phyloP scores from a whole-genome alignment of 2,113 vertebrate genomes.

The Cololabis saira region DNA sequence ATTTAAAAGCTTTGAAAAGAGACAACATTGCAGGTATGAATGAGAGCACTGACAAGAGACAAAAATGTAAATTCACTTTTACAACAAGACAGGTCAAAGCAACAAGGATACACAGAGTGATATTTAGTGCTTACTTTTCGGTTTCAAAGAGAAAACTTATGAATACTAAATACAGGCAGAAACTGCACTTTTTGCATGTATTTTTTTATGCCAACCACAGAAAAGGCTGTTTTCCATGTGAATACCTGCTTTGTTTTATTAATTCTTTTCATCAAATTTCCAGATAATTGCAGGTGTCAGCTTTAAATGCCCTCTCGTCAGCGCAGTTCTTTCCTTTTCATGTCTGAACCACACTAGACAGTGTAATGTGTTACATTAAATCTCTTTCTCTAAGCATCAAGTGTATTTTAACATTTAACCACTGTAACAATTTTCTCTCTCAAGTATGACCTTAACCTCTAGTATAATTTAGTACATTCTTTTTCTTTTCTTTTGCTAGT shows the following conservation, averaged over 20 bases:
- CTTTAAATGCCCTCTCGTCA: not conserved
- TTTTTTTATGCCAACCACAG: not conserved
- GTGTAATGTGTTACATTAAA: not conserved
- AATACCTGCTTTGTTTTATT: conserved; percentile 3
- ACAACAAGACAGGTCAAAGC: no score
- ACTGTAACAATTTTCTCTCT: not conserved
- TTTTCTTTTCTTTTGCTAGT: no score
- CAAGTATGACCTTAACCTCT: not conserved
- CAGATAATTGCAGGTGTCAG: not conserved
- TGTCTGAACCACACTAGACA: not conserved
- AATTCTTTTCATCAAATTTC: not conserved
- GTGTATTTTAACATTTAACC: not conserved
- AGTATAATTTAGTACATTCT: not conserved
- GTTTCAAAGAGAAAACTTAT: not conserved
- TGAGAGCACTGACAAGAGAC: no score
- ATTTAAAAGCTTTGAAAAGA: not conserved
- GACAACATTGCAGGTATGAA: no score
- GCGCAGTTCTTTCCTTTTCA: not conserved
- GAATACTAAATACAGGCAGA: not conserved
- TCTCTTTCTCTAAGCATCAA: not conserved
- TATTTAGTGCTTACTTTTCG: not conserved
- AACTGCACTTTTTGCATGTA: not conserved
- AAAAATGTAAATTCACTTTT: no score
- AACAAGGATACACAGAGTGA: no score
- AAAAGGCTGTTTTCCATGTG: conserved; percentile 1